These are phyloP conservation scores for Phyllotreta cruciferae DNA, from an alignment of 2,888 invertebrate genomes.

Conservation along the genomic window DNA sequence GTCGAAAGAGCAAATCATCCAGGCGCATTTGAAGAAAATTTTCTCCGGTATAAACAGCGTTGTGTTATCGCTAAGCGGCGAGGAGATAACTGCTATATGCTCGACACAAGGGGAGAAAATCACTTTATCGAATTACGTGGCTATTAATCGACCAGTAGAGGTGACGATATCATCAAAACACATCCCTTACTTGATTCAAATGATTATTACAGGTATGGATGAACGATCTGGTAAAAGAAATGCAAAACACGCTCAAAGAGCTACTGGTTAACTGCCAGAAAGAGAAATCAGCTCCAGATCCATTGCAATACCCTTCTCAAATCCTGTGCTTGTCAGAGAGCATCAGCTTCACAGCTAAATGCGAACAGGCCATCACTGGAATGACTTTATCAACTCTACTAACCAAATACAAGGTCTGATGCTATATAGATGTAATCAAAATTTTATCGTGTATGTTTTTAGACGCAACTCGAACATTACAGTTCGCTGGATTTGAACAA, in stretches of 20 bases:
- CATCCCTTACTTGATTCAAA: no score
- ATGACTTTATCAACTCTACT: constrained; percentile 67
- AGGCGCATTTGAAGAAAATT: constrained; percentile 93
- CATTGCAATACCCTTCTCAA: constrained; percentile 74
- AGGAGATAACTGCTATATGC: constrained; percentile 68
- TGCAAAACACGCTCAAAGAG: constrained; percentile 78
- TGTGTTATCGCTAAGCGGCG: constrained; percentile 65
- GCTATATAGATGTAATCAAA: neutral
- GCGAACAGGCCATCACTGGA: constrained; percentile 79
- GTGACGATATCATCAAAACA: constrained; percentile 62
- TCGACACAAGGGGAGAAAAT: constrained; percentile 80
- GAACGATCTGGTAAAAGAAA: constrained; percentile 79
- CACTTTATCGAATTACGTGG: constrained; percentile 70
- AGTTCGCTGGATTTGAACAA: constrained; percentile 59
- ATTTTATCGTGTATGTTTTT: constrained; percentile 37
- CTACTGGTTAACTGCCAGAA: constrained; percentile 67
- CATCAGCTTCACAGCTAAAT: constrained; percentile 83
- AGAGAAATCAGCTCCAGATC: constrained; percentile 65
- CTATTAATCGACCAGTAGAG: constrained; percentile 80
- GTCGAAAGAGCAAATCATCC: constrained; percentile 86
- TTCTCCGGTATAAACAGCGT: constrained; percentile 90
- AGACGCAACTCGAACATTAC: constrained; percentile 63
- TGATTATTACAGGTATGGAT: no score
- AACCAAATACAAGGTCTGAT: constrained; percentile 60
- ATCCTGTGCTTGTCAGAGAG: constrained; percentile 86